A percentile compares a stretch with the other conserved stretches of the same genome.
These are phyloP conservation scores for Diadegma fenestrale DNA, from an alignment of 2,888 invertebrate species.

Conservation along the genomic window DNA sequence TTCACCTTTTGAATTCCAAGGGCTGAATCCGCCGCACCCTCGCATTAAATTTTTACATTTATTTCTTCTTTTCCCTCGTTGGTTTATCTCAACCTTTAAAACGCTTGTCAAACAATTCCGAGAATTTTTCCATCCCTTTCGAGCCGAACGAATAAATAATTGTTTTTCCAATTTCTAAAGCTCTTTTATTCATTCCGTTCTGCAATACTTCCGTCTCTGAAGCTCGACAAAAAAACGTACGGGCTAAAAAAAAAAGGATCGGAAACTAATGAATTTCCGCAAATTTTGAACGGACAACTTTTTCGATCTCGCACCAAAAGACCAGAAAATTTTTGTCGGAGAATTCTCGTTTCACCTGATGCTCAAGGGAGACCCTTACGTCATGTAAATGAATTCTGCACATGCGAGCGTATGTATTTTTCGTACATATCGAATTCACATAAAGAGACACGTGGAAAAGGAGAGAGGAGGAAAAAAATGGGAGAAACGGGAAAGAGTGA, in stretches of 20 bases:
- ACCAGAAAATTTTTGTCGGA: too few species aligned
- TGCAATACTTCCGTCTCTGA: too few species aligned
- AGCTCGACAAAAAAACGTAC: background rate
- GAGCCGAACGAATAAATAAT: background rate
- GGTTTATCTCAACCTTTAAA: background rate
- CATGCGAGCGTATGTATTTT: background rate
- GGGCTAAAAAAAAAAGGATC: background rate
- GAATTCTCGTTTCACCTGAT: background rate
- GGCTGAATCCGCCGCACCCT: conserved; percentile 7
- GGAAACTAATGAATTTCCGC: background rate
- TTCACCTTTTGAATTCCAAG: conserved; percentile 6
- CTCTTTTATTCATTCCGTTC: background rate
- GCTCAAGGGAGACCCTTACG: background rate
- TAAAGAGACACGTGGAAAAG: conserved; percentile 28
- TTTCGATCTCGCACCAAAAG: too few species aligned
- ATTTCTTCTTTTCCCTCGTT: background rate
- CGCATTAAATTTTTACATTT: background rate
- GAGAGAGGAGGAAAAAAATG: conserved; percentile 52
- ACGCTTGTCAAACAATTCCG: background rate
- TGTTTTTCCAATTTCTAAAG: background rate
- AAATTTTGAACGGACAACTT: background rate
- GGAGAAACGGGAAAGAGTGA: conserved; percentile 48
- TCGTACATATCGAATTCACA: background rate
- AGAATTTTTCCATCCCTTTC: background rate
- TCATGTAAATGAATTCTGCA: background rate